phyloP scores from a whole-genome alignment of 2,888 invertebrate genomes.

The Ennomos quercinarius region DNA sequence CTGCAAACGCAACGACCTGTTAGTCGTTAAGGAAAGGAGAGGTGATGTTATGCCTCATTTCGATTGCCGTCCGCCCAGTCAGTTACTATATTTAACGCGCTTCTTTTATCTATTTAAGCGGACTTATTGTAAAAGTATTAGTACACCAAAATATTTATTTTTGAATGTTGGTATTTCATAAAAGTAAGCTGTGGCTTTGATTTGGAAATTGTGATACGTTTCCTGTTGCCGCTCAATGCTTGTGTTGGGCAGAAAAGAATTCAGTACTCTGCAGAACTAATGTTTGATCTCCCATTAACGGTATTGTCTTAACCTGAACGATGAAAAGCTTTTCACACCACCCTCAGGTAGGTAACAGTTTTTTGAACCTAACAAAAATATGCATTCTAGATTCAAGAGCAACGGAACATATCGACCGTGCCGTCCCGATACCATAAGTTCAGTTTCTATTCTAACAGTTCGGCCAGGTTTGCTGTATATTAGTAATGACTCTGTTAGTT shows the following conservation, averaged over 20 bases:
- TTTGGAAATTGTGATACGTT: slow-evolving; percentile 53
- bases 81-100: slow-evolving; percentile 42
- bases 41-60: slow-evolving; percentile 27
- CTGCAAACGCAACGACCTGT: slow-evolving; percentile 26
- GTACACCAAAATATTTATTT: slow-evolving; percentile 79
- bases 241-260: slow-evolving; percentile 21
- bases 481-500: slow-evolving; percentile 76
- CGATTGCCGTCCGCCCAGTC: slow-evolving; percentile 51
- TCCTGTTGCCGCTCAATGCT: slow-evolving; percentile 29
- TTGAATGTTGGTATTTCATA: slow-evolving; percentile 57
- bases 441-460: slow-evolving; percentile 26
- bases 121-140: slow-evolving; percentile 76
- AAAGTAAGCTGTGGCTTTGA: slow-evolving; percentile 55
- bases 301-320: slow-evolving; percentile 24
- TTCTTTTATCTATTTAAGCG: slow-evolving; percentile 55
- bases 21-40: slow-evolving; percentile 29
- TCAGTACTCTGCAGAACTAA: slow-evolving; percentile 20
- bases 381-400: not conserved
- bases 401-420: not conserved
- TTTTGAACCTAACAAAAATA: slow-evolving; percentile 9
- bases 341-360: slow-evolving; percentile 2
- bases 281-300: slow-evolving; percentile 52
- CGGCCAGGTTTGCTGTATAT: slow-evolving; percentile 62
- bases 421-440: slow-evolving; percentile 1
- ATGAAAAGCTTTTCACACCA: slow-evolving; percentile 8